Evolutionary conservation across 2,888 invertebrate species (phyloP), one percentile per base, ranked within the genome.

Genomic region (Sipha maydis): DNA sequence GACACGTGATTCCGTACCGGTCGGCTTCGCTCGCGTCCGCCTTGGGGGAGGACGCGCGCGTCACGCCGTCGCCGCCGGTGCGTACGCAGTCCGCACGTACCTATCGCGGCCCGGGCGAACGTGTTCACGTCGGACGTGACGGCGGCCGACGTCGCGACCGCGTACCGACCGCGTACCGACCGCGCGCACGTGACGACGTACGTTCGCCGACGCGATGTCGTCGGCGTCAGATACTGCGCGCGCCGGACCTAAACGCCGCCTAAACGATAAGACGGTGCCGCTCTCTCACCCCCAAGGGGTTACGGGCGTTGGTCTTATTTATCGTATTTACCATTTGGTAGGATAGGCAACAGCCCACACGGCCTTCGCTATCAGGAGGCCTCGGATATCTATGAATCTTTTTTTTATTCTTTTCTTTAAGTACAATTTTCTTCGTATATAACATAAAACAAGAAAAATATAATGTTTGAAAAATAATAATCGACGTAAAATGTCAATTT

Each of bases 121-220:
- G 73, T 17, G 56, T 17, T 25, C 56, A 28, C 76, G 61, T 31
- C 38, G 75, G 67, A 85, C 85, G 85, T 85, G 85, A 85, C 83
- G 83, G 34, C 21, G 75, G 75, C 34, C 48, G 14, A 14, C 14
- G 14, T 48, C 48, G 14, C 48, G 11, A 34, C 3, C 34, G 34
- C 11, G 48, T 11, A 48, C 48, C 82, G 28, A 28, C 1, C 48
- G 67, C 85, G 25, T n/a, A n/a, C n/a, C n/a, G n/a, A n/a, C n/a
- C n/a, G n/a, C n/a, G n/a, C 77, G 77, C 61, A 85, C 85, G 85
- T 85, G 85, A 77, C 14, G 85, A 77, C 14, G 48, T 76, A 41
- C 38, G 61, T 17, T n/a, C n/a, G n/a, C n/a, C n/a, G n/a, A 1
- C 71, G 84, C 31, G 75, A 28, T 19, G 83, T 19, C 73, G 48